These are phyloP conservation scores for Smutsia temminckii DNA, from an alignment of 2,797 vertebrate genomes.

Conservation along the genomic window DNA sequence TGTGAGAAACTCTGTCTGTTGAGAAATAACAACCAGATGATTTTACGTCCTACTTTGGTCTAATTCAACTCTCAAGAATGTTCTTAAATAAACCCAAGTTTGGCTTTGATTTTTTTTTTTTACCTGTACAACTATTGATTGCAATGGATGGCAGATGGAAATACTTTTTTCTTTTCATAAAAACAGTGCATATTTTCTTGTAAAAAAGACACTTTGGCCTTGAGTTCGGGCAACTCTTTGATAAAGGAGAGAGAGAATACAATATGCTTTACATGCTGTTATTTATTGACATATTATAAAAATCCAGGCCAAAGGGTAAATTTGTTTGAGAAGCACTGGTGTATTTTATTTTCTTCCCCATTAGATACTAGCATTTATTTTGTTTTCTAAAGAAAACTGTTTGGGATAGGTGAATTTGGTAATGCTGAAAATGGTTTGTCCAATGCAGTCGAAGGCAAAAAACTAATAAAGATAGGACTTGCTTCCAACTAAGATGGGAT, in stretches of 20 bases:
- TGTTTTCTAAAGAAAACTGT: background rate
- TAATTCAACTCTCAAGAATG: background rate
- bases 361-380: background rate
- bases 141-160: background rate
- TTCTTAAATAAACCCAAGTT: background rate
- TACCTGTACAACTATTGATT: background rate
- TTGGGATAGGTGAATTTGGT: background rate
- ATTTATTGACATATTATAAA: background rate
- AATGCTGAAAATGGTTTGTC: background rate
- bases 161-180: background rate
- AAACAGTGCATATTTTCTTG: background rate
- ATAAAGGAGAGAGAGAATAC: background rate
- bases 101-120: background rate
- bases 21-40: background rate
- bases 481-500: background rate
- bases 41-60: background rate
- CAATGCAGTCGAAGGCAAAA: background rate
- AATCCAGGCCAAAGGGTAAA: background rate
- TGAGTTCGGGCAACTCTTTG: background rate
- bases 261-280: background rate
- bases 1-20: background rate
- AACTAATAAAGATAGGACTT: background rate
- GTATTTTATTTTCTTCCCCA: background rate
- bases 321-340: background rate
- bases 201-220: background rate